Evolutionary conservation across 2,888 invertebrate species (phyloP), one percentile per base, ranked within the genome.

Genomic region (Lepidochrysops patricia): DNA sequence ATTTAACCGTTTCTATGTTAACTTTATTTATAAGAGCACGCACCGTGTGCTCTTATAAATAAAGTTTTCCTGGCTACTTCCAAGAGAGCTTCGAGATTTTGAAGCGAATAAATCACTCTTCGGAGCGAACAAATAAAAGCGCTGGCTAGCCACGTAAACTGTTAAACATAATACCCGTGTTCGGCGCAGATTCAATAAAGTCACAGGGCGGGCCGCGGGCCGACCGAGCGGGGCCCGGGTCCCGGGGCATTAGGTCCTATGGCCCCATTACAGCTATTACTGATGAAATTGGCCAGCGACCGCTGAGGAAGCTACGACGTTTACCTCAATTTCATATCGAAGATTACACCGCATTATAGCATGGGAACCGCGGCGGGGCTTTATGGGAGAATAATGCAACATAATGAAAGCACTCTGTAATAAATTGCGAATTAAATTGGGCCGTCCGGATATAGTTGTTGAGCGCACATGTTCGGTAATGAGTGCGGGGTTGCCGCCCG

Each of bases 301-400:
- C 88, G 88, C 88, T 88, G 84, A 89, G 86, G 88, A 84, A 89
- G 88, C 88, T 85, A 77, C 82, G 75, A 80, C 77, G 74, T 27
- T 50, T 50, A 50, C 52, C 13, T 43, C 43, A 54, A 32, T 32
- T 54, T 54, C 54, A 54, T 32, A 54, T 15, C 19, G 29, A 15
- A 54, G 27, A 54, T 54, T 54, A 54, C 15, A 19, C 43, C 15
- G 12, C 43, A 43, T 43, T 43, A 43, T 43, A 23, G 3, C 43
- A 43, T 54, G 54, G 54, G 54, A 54, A 54, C 54, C 2, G 29
- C 43, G 19, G 15, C 13, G 54, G 54, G 13, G 32, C 54, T 15
- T 29, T 54, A 54, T 54, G 54, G 54, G 54, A 54, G 15, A 32
- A 54, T 54, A 54, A 54, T 32, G 54, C 32, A 19, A 43, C 27